A percentile compares a stretch with the other conserved stretches of the same genome.
These are phyloP conservation scores for Platerodrilus igneus DNA, from an alignment of 2,888 invertebrate species.

Conservation along the genomic window DNA sequence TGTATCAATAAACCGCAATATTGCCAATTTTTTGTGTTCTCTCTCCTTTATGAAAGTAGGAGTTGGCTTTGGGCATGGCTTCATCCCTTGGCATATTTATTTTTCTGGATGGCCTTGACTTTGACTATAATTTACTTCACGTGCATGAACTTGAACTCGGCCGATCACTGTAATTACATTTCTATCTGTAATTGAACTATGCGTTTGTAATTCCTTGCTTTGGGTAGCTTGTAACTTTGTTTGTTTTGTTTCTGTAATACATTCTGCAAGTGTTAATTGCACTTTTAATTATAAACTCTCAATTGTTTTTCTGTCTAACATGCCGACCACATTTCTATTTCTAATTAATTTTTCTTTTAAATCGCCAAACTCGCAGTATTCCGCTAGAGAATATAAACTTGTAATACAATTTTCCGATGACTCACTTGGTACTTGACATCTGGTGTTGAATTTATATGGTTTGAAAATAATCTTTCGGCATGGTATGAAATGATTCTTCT, in stretches of 20 bases:
- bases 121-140: too few species aligned
- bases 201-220: neutral
- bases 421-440: neutral
- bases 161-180: too few species aligned
- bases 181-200: too few species aligned
- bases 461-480: neutral
- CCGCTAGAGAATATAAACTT: neutral
- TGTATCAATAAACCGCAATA: too few species aligned
- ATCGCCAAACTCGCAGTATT: neutral
- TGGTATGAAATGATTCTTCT: neutral
- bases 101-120: too few species aligned
- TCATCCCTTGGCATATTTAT: too few species aligned
- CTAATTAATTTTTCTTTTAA: neutral
- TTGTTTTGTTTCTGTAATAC: neutral
- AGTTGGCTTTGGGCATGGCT: too few species aligned
- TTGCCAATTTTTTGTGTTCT: too few species aligned
- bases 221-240: neutral
- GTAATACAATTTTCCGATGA: neutral
- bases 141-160: too few species aligned
- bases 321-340: neutral
- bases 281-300: neutral
- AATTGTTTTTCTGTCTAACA: neutral
- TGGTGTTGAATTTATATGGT: slow-evolving; percentile 1
- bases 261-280: neutral
- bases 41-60: too few species aligned